A percentile compares a stretch with the other conserved stretches of the same genome.
These are phyloP conservation scores for Siphlonurus alternatus DNA, from an alignment of 2,888 invertebrate genomes.

Conservation along the genomic window DNA sequence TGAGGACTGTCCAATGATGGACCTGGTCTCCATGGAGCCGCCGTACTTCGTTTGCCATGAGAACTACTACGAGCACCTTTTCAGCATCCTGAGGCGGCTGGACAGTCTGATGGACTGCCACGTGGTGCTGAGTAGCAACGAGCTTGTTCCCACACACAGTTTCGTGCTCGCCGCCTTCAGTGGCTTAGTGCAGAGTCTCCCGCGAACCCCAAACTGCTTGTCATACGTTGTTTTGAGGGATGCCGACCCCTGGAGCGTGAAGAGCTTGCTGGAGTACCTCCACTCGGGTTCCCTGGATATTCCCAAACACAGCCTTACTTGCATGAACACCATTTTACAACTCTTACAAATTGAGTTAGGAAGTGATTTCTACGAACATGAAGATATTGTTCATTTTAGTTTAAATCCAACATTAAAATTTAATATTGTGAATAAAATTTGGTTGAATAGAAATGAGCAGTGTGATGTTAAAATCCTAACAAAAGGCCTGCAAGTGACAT, in stretches of 20 bases:
- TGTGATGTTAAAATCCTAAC: constrained; percentile 1
- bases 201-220: neutral
- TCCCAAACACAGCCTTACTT: neutral
- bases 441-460: neutral
- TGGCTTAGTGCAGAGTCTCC: neutral
- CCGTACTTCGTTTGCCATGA: neutral
- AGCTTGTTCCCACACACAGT: neutral
- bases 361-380: neutral
- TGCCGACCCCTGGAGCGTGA: neutral
- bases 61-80: neutral
- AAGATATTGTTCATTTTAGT: neutral
- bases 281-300: neutral
- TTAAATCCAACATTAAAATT: neutral
- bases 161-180: neutral
- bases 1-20: no score
- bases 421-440: neutral
- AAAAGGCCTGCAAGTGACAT: neutral
- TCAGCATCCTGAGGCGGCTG: neutral
- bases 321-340: neutral
- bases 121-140: neutral
- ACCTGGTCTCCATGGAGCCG: no score
- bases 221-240: neutral
- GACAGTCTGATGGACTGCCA: neutral
- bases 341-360: neutral
- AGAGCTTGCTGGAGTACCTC: neutral